Evolutionary conservation across 1,140 invertebrate species (phyloP).

Genomic region (Vanessa atalanta): DNA sequence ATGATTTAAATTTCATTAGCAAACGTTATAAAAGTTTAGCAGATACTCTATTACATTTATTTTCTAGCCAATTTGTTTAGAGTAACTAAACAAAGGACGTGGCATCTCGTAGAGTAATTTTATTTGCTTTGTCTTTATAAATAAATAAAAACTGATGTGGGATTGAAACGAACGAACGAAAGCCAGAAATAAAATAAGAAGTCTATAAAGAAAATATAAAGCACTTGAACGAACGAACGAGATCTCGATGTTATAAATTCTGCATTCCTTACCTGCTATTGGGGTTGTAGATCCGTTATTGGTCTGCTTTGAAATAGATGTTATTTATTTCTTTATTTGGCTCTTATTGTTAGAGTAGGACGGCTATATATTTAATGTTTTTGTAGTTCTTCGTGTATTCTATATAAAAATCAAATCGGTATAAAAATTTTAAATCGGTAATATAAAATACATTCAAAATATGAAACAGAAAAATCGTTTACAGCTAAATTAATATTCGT

Average conservation of each 20-base stretch:
- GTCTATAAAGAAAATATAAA: conserved; percentile 50
- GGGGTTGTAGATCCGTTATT: conserved; percentile 27
- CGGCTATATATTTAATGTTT: background rate
- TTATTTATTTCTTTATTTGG: conserved; percentile 27
- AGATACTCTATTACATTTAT: background rate
- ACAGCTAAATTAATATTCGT: background rate
- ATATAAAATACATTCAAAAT: too few species aligned
- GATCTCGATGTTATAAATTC: conserved; percentile 54
- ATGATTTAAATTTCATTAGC: background rate
- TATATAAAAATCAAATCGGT: too few species aligned
- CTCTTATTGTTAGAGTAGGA: background rate
- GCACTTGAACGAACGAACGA: conserved; percentile 44
- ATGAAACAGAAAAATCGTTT: background rate
- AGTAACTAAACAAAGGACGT: background rate
- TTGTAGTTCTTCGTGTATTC: too few species aligned
- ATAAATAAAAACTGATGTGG: conserved; percentile 39
- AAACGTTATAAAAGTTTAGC: background rate
- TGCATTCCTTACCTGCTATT: conserved; percentile 39
- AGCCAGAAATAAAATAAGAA: conserved; percentile 47
- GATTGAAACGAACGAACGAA: conserved; percentile 37
- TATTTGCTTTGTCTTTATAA: conserved; percentile 36
- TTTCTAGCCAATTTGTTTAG: conserved; percentile 2
- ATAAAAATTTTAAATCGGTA: too few species aligned
- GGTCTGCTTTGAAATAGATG: conserved; percentile 30
- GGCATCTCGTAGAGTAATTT: conserved; percentile 2